Percentiles rank a stretch among this genome's conserved stretches.
phyloP scores from a whole-genome alignment of 2,113 vertebrate species.

The Oryctolagus cuniculus region mOryCun1.1 NC_091451.1:18597501-18598000 shows the following conservation, averaged over 20 bases:
- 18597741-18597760: neutral
- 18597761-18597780: too few relatives aligned
- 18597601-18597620: conserved; percentile 2
- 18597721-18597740: neutral
- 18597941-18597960: neutral
- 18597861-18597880: accelerated
- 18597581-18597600: conserved; percentile 41
- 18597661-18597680: neutral
- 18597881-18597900: neutral
- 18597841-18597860: neutral
- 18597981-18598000: neutral
- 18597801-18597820: neutral
- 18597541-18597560: too few relatives aligned
- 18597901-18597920: neutral
- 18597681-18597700: accelerated
- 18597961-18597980: neutral
- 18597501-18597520: too few relatives aligned
- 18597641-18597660: neutral
- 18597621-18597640: neutral
- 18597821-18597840: neutral
- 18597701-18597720: neutral
- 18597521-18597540: too few relatives aligned
- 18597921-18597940: neutral
- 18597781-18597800: neutral
- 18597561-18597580: too few relatives aligned